Conservation (phyloP, 1,140 invertebrate species). For the Megalopta genalis region DNA sequence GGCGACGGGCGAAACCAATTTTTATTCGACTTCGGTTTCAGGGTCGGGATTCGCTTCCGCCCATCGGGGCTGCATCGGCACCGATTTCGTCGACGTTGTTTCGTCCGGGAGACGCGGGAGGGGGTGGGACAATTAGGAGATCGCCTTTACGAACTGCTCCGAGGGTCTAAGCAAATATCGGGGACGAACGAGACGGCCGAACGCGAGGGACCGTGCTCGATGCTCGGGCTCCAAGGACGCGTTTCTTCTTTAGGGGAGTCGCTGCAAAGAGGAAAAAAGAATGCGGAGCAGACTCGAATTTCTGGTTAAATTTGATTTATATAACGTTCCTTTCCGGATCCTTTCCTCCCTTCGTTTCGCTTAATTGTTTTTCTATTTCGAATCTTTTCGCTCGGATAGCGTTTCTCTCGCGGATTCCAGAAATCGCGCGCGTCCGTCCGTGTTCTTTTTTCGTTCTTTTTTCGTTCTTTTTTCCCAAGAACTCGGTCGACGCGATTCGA, state of each 20-base stretch:
- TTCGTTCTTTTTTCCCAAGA: too few species aligned
- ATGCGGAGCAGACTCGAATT: neutral
- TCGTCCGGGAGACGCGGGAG: neutral
- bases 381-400: too few species aligned
- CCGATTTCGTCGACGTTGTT: constrained; percentile 31
- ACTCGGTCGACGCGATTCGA: too few species aligned
- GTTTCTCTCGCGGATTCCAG: too few species aligned
- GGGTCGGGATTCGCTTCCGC: constrained; percentile 39
- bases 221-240: neutral
- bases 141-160: constrained; percentile 32
- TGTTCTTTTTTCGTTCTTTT: too few species aligned
- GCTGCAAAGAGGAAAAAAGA: neutral
- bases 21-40: too few species aligned
- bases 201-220: constrained; percentile 24
- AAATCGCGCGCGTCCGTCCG: too few species aligned
- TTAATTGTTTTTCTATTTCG: too few species aligned
- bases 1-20: too few species aligned
- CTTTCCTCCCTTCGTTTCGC: too few species aligned
- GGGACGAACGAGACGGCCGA: constrained; percentile 19
- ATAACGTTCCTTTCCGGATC: too few species aligned
- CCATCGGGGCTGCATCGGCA: constrained; percentile 5
- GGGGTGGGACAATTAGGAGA: constrained; percentile 44
- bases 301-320: neutral
- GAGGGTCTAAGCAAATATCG: constrained; percentile 34
- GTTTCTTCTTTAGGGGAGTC: neutral